Conservation (phyloP, 2,113 vertebrate genomes). For the Callopanchax toddi region DNA sequence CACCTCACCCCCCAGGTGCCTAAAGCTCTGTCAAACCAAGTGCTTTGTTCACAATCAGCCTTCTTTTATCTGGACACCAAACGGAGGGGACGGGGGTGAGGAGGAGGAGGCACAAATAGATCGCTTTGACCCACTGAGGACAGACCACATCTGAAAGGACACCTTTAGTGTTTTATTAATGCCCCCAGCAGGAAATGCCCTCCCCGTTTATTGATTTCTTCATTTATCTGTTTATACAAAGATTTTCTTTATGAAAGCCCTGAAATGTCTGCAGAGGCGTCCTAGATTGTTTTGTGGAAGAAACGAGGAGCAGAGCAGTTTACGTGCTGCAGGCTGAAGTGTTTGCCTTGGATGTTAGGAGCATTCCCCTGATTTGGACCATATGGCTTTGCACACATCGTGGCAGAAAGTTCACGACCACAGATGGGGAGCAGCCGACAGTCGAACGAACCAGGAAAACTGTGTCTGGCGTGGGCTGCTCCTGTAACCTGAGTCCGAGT, state of each 20-base stretch:
- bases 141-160: slow-evolving; percentile 64
- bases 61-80: slow-evolving; percentile 73
- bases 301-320: neutral
- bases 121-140: slow-evolving; percentile 65
- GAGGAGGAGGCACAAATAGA: slow-evolving; percentile 61
- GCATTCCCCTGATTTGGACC: slow-evolving; percentile 44
- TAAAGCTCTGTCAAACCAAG: slow-evolving; percentile 62
- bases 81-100: slow-evolving; percentile 52
- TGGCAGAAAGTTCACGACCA: slow-evolving; percentile 17
- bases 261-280: slow-evolving; percentile 1
- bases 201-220: slow-evolving; percentile 55
- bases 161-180: slow-evolving; percentile 78
- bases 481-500: slow-evolving; percentile 61
- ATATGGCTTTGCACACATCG: slow-evolving; percentile 16
- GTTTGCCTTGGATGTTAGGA: slow-evolving; percentile 45
- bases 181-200: slow-evolving; percentile 32
- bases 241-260: slow-evolving; percentile 20
- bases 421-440: neutral
- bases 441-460: slow-evolving; percentile 7
- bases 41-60: slow-evolving; percentile 68
- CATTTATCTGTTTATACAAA: slow-evolving; percentile 38
- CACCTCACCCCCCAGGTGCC: no score
- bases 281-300: slow-evolving; percentile 12
- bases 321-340: neutral
- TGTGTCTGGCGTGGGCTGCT: slow-evolving; percentile 17